These are phyloP conservation scores for Heliocidaris erythrogramma DNA, from an alignment of 35 echinoderm and acorn worm genomes.

Conservation along the genomic window DNA sequence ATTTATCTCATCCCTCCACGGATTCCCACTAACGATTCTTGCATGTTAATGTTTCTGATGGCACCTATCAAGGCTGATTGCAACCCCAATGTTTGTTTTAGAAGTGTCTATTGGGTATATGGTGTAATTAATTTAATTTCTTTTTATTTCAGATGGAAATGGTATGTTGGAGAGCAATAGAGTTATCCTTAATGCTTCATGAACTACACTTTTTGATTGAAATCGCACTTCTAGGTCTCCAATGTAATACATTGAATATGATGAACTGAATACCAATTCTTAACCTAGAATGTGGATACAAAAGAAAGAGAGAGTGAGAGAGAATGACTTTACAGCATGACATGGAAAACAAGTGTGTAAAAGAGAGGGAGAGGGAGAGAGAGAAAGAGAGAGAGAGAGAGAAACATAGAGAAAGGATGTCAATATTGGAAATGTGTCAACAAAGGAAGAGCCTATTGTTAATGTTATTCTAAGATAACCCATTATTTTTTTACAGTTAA, in stretches of 20 bases:
- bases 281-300: not conserved
- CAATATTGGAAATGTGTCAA: no score
- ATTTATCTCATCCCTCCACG: not conserved
- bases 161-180: slow-evolving; percentile 1
- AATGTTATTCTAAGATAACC: no score
- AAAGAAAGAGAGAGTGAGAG: no score
- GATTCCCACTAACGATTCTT: not conserved
- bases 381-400: no score
- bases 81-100: not conserved
- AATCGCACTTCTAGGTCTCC: not conserved
- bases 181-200: not conserved
- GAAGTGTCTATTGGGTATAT: not conserved
- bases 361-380: no score
- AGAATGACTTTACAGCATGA: no score
- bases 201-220: not conserved
- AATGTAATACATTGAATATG: not conserved
- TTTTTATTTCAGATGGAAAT: not conserved
- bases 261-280: not conserved
- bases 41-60: slow-evolving; percentile 20
- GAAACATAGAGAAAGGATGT: no score
- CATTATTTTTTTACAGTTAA: no score
- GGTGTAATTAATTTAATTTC: not conserved
- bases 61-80: not conserved
- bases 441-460: no score
- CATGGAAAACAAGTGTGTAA: no score